Conservation (phyloP, 2,888 invertebrate genomes). For the Dicyrtomina minuta region DNA sequence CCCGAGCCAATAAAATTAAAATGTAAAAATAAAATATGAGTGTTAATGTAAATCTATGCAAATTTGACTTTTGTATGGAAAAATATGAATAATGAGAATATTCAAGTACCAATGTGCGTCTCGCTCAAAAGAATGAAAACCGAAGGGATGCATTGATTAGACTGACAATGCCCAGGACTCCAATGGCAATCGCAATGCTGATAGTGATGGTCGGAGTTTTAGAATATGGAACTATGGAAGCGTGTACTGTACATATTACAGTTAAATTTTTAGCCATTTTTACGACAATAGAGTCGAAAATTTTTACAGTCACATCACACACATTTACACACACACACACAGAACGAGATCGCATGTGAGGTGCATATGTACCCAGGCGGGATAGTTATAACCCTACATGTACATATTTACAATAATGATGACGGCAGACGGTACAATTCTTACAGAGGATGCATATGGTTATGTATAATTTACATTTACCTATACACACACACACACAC, state of each 20-base stretch:
- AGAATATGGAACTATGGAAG: too few species aligned
- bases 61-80: conserved; percentile 35
- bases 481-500: too few species aligned
- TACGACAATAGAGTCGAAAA: conserved; percentile 17
- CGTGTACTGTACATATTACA: too few species aligned
- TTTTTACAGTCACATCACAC: conserved; percentile 6
- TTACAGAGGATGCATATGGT: too few species aligned
- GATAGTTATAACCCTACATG: too few species aligned
- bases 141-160: conserved; percentile 33
- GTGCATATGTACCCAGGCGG: too few species aligned
- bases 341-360: too few species aligned
- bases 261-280: conserved; percentile 26
- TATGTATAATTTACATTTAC: too few species aligned
- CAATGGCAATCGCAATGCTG: not conserved
- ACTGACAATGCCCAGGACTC: conserved; percentile 18
- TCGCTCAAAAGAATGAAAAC: conserved; percentile 21
- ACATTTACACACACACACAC: conserved; percentile 10
- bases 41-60: conserved; percentile 36
- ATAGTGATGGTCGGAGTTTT: not conserved
- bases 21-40: conserved; percentile 34
- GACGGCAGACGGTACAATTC: too few species aligned
- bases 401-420: too few species aligned
- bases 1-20: conserved; percentile 32
- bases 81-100: conserved; percentile 32
- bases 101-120: conserved; percentile 27